Evolutionary conservation across 2,888 invertebrate genomes (phyloP).

Genomic region (Phyllotreta cruciferae): DNA sequence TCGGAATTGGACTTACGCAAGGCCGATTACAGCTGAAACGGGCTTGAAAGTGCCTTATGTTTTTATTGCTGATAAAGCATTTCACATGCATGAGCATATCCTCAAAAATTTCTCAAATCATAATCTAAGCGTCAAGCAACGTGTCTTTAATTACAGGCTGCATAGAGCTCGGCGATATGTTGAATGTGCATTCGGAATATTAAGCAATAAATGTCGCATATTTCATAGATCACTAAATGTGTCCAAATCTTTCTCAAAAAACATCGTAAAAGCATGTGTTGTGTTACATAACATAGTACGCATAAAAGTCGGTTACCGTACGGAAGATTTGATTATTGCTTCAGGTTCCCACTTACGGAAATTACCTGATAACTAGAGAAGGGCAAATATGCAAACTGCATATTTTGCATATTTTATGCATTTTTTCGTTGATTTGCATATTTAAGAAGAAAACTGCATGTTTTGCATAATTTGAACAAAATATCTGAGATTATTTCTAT

Average conservation of each 20-base stretch:
- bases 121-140: slow-evolving; percentile 20
- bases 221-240: slow-evolving; percentile 25
- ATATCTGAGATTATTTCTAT: no score
- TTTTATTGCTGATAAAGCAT: slow-evolving; percentile 34
- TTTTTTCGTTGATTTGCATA: no score
- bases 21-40: slow-evolving; percentile 13
- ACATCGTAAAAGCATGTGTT: slow-evolving; percentile 15
- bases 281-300: slow-evolving; percentile 27
- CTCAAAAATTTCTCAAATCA: slow-evolving; percentile 31
- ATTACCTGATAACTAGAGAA: no score
- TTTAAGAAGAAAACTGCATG: no score
- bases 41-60: slow-evolving; percentile 24
- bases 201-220: slow-evolving; percentile 28
- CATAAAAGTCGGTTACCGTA: slow-evolving; percentile 23
- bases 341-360: no score
- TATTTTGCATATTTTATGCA: no score
- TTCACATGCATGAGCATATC: slow-evolving; percentile 29
- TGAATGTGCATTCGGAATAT: slow-evolving; percentile 30
- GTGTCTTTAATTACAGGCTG: slow-evolving; percentile 25
- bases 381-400: no score
- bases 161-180: slow-evolving; percentile 19
- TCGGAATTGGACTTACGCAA: slow-evolving; percentile 23
- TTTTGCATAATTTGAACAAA: no score
- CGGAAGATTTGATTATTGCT: no score
- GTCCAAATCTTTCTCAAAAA: slow-evolving; percentile 13